Base-by-base conservation (phyloP, 2,113 vertebrate species). In the Phyllostomus discolor region DNA sequence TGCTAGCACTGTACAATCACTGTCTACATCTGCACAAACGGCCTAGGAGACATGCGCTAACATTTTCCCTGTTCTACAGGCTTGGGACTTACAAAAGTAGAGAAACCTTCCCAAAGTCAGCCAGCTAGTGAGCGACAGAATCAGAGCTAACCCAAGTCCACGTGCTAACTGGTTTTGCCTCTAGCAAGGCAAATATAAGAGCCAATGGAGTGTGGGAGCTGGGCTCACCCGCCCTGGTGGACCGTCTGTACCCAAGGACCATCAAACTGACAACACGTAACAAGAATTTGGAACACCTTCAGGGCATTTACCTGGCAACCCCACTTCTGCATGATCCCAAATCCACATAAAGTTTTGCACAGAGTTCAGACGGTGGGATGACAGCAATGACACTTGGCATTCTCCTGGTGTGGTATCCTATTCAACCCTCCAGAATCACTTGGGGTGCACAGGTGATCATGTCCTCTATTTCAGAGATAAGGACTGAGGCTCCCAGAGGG, bases 21-120 rank as follows among this genome's bases (percentile, higher is more conserved):
- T 14, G 0, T 19, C 12, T 10, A 1, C 0, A 11, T 5, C 10
- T 69, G 35, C 78, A 14, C 20, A 22, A 28, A 35, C 0, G 0
- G 59, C n/a, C 59, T 24, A 6, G 31, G 54, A 26, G 35, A 46
- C 3, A 43, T 50, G 59, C 10, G 33, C 31, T 14, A 9, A 54
- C 35, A 24, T 7, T 4, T 46, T 3, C 54, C 66, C 67, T 11
- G 16, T 33, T 17, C 82, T 54, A 31, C n/a, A 78, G 38, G 28
- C 22, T 26, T 10, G 10, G 26, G 38, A 64, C 38, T 57, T 46
- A 26, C 38, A 87, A 28, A 67, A 28, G 24, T 24, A 10, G 9
- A 48, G 50, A 64, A 7, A 73, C 22, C 48, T 48, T 48, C 26
- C 33, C 48, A 10, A 38, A 50, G 72, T 66, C 62, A n/a, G 26